Base-by-base conservation (phyloP, 1,140 invertebrate species). In the Polyergus mexicanus region DNA sequence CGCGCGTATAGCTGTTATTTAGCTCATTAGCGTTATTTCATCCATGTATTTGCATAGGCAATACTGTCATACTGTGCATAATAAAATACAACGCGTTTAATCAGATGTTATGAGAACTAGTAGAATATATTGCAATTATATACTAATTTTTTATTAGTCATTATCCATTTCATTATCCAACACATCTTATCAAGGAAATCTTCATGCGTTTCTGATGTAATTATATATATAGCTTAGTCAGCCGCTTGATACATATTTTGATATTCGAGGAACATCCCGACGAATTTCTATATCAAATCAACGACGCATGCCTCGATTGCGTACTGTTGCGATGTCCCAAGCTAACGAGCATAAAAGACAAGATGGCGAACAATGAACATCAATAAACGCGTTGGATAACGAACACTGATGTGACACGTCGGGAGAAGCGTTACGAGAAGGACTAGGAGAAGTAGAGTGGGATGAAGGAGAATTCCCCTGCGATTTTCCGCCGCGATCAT, bases 401-500 rank as follows among this genome's bases (percentile, higher is more conserved):
- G 85, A 68, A 86, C 28, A 11, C 62, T 11, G 66, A 65, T 28
- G 56, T 58, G 71, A 76, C 47, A 51, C 3, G 16, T 51, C 10
- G 4, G 16, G 11, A 13, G 47, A 51, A 13, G 47, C 47, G 16
- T 51, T 16, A 4, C 10, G 44, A 51, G 13, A 51, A 16, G 47
- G 1, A 16, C 4, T 13, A 69, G 41, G 28, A 35, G 38, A 28
- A 58, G 25, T 1, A 41, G 19, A 65, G 58, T 63, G 56, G 28
- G 41, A 63, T 35, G 76, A 78, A 72, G 84, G 83, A n/a, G n/a
- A 88, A 91, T 75, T 54, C 44, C 69, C 38, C 75, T 3, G 3
- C 3, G 32, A 16, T 86, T 88, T 80, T 69, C 85, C 58, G 38
- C 51, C 74, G 78, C 81, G 86, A 86, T 65, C 74, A 89, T 92